Evolutionary conservation across 2,888 invertebrate genomes (phyloP).

Genomic region (Scaptomyza polygonia): DNA sequence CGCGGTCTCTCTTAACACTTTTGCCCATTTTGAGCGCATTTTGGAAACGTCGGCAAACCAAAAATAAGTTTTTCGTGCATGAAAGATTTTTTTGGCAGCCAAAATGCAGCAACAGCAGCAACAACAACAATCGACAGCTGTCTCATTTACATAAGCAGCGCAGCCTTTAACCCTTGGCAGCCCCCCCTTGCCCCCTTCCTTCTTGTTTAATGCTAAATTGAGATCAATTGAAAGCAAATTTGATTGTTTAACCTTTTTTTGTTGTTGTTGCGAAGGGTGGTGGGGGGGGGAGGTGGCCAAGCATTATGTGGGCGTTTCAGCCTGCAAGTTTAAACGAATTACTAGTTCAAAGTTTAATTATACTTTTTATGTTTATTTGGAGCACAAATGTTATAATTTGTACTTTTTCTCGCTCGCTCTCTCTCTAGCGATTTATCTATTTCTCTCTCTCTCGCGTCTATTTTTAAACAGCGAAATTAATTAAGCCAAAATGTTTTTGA

Average conservation of each 20-base stretch:
- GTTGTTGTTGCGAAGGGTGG: no score
- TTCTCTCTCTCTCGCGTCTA: constrained; percentile 9
- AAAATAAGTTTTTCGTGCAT: constrained; percentile 68
- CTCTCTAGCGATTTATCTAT: no score
- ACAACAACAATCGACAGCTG: constrained; percentile 15
- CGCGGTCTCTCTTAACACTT: neutral
- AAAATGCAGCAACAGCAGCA: constrained; percentile 33
- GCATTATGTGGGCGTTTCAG: constrained; percentile 10
- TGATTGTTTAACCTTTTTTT: constrained; percentile 76
- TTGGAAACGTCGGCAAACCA: constrained; percentile 66
- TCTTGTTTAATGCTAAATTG: constrained; percentile 60
- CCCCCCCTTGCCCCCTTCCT: neutral
- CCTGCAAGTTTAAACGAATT: constrained; percentile 52
- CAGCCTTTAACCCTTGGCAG: constrained; percentile 61
- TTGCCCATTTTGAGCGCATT: constrained; percentile 45
- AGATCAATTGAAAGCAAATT: constrained; percentile 74
- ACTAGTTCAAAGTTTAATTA: constrained; percentile 67
- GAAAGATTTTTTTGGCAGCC: constrained; percentile 50
- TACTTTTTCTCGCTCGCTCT: neutral
- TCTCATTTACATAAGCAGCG: constrained; percentile 63
- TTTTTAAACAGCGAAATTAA: constrained; percentile 44
- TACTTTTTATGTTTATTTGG: constrained; percentile 32
- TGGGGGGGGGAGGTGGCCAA: constrained; percentile 5
- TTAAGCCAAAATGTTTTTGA: constrained; percentile 43
- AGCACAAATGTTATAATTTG: constrained; percentile 37